Conservation (phyloP, 2,113 vertebrate genomes). For the Coregonus clupeaformis region DNA sequence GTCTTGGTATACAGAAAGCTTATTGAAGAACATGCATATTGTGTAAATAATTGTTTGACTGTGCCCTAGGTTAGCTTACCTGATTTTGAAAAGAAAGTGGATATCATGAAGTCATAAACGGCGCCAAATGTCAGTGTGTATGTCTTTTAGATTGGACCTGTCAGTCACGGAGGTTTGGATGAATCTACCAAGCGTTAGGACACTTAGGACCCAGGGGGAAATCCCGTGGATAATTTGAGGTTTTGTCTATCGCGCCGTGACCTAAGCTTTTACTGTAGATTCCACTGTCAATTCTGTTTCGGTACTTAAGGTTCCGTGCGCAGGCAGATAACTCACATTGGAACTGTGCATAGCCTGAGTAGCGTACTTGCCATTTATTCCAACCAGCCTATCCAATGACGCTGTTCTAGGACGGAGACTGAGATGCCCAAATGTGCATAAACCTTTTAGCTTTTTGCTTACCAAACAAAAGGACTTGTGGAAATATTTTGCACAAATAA, state of each 20-base stretch:
- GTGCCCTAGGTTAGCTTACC: neutral
- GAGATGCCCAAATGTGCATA: slow-evolving; percentile 23
- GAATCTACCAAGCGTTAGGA: neutral
- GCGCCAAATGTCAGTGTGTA: neutral
- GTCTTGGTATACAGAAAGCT: neutral
- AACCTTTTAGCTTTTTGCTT: neutral
- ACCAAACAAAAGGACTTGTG: neutral
- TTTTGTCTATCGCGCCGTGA: neutral
- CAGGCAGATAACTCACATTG: neutral
- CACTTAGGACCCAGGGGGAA: neutral
- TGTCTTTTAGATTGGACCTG: neutral
- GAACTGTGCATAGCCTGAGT: too few species aligned
- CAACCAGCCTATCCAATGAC: neutral
- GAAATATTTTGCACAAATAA: too few species aligned
- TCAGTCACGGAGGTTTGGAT: neutral
- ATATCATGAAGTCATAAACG: neutral
- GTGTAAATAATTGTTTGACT: too few species aligned
- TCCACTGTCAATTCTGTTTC: neutral
- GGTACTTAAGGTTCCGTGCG: neutral
- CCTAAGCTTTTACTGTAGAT: too few species aligned
- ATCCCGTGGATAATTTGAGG: neutral
- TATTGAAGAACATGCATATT: too few species aligned
- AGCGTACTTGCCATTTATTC: too few species aligned
- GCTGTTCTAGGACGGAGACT: neutral
- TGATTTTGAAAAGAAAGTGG: neutral